These are phyloP conservation scores for Eulemur macaco DNA, from an alignment of 2,113 vertebrate species.

Conservation along the genomic window DNA sequence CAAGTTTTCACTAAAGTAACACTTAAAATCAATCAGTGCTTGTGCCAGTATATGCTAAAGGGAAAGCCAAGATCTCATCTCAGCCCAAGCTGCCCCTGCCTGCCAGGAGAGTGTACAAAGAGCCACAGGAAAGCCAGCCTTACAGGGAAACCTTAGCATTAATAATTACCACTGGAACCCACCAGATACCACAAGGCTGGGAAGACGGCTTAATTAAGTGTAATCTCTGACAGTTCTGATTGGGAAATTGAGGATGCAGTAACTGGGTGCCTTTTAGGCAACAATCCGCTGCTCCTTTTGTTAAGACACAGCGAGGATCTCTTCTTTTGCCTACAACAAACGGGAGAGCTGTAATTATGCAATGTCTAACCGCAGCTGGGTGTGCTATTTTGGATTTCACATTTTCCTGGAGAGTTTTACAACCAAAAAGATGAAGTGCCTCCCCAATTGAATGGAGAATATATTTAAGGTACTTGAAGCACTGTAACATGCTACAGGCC, in stretches of 20 bases:
- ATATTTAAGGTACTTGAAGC: background rate
- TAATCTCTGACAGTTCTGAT: constrained; percentile 44
- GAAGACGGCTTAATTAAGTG: constrained; percentile 57
- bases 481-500: background rate
- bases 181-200: background rate
- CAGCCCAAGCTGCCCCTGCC: background rate
- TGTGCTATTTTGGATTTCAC: constrained; percentile 56
- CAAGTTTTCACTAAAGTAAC: background rate
- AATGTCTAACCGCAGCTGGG: constrained; percentile 45
- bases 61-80: background rate
- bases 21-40: background rate
- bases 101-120: background rate
- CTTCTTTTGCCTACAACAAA: constrained; percentile 55
- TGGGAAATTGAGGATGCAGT: constrained; percentile 55
- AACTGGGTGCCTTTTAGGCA: constrained; percentile 48
- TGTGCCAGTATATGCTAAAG: background rate
- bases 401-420: constrained; percentile 61
- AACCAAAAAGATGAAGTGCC: constrained; percentile 8
- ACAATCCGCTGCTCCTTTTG: background rate
- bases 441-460: background rate
- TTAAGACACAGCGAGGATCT: constrained; percentile 35
- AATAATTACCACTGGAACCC: constrained; percentile 26
- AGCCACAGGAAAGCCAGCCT: background rate
- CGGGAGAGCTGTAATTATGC: constrained; percentile 55
- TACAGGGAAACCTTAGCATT: background rate